Evolutionary conservation across 2,888 invertebrate species (phyloP).

Genomic region (Habroteleia sp.): DNA sequence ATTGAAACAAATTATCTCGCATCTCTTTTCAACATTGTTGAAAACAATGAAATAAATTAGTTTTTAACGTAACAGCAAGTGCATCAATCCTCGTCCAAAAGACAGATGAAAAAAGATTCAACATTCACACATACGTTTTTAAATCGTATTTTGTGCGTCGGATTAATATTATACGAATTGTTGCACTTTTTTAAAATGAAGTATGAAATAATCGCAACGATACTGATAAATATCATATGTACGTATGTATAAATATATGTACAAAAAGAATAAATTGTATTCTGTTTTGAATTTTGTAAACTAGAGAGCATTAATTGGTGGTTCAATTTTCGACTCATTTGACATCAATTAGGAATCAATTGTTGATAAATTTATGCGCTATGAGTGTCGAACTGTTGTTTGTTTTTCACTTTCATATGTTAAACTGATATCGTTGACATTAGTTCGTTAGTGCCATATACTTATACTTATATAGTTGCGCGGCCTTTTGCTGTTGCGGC

Average conservation of each 20-base stretch:
- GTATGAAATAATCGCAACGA: conserved; percentile 1
- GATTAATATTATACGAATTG: conserved; percentile 1
- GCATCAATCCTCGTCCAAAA: too few relatives aligned
- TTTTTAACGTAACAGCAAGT: too few relatives aligned
- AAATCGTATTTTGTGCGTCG: too few relatives aligned
- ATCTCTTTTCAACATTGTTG: too few relatives aligned
- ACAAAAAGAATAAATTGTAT: conserved; percentile 22
- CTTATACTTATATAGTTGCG: conserved; percentile 81
- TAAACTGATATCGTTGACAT: conserved; percentile 53
- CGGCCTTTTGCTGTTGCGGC: conserved; percentile 79
- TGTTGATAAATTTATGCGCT: conserved; percentile 14
- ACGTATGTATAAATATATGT: conserved; percentile 1
- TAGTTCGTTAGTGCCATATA: conserved; percentile 70
- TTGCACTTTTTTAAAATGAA: conserved; percentile 4
- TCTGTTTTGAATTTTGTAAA: conserved; percentile 6
- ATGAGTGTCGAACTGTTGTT: conserved; percentile 16
- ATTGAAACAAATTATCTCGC: too few relatives aligned
- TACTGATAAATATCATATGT: neutral
- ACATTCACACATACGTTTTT: too few relatives aligned
- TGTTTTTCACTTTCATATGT: conserved; percentile 39
- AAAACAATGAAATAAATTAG: too few relatives aligned
- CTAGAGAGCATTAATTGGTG: conserved; percentile 1
- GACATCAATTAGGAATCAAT: conserved; percentile 9
- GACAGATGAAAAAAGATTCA: too few relatives aligned
- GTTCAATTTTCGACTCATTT: conserved; percentile 12